Evolutionary conservation across 2,113 vertebrate species (phyloP), one percentile per base, ranked within the genome.

Genomic region (Antigone vipio): DNA sequence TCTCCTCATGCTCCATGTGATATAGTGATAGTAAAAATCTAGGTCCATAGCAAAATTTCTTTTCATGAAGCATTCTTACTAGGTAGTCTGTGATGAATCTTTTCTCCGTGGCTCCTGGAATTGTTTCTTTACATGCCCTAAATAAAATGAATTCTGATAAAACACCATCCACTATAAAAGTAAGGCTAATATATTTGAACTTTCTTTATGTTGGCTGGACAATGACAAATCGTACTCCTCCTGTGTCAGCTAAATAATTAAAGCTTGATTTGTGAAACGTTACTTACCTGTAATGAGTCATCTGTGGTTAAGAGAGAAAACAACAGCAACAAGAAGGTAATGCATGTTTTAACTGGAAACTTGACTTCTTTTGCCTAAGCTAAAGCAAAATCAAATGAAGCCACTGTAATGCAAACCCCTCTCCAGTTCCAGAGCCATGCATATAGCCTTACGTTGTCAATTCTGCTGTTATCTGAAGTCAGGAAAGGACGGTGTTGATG

Each of bases 231-330:
- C 8, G 9, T 66, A 47, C 11, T 59, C 8, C 42, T 92, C 17
- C 20, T 62, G 12, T 62, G 47, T 59, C 68, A 81, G 21, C 6
- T 91, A 69, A 92, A 91, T 69, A 88, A 95, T 93, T 83, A 66
- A 88, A 88, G 24, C 27, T 77, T 91, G 68, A 77, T 74, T 78
- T 74, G 55, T 90, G 68, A 89, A 84, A 67, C 2, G 0, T 66
- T 95, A 17, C 38, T 89, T 89, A 81, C 83, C 67, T 80, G 59
- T 85, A 85, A 77, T 83, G 59, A 93, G n/a, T 90, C 13, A 86
- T 79, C 59, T 77, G 72, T 77, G 55, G 19, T 77, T 91, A 53
- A 94, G 52, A 81, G 27, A 67, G 32, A 38, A 58, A 81, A 83
- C 56, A 87, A 38, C 26, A 76, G 24, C 44, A 52, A 64, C 35